A percentile compares a stretch with the other conserved stretches of the same genome.
Conservation (phyloP, 2,113 vertebrate genomes). For the Cyanoramphus novaezelandiae region DNA sequence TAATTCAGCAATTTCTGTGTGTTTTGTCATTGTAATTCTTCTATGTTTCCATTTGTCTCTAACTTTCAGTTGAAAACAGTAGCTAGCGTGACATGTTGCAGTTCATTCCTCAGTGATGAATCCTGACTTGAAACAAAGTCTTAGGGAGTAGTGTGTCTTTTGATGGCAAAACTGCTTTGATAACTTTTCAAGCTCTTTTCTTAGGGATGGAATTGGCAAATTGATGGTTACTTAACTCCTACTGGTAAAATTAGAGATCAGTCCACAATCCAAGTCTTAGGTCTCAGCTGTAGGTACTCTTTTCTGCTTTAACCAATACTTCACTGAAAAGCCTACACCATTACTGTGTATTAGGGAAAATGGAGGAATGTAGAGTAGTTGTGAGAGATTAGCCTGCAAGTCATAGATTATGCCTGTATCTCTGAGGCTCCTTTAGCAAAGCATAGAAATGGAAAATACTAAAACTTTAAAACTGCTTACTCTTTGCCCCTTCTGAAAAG, state of each 20-base stretch:
- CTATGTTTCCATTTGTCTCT: neutral
- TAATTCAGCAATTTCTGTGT: neutral
- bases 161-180: constrained; percentile 55
- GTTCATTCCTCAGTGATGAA: neutral
- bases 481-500: neutral
- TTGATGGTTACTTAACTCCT: constrained; percentile 49
- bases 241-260: constrained; percentile 50
- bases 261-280: constrained; percentile 36
- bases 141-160: constrained; percentile 30
- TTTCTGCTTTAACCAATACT: constrained; percentile 31
- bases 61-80: neutral
- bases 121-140: constrained; percentile 41
- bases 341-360: constrained; percentile 21
- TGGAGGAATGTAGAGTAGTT: neutral
- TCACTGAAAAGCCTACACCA: constrained; percentile 43
- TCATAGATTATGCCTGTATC: neutral
- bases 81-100: constrained; percentile 2
- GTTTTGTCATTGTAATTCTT: neutral
- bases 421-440: neutral
- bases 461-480: neutral
- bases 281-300: constrained; percentile 50
- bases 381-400: neutral
- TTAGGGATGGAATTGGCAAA: constrained; percentile 30
- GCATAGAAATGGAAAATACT: neutral
- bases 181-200: constrained; percentile 39